Percentiles rank a stretch among this genome's conserved stretches.
phyloP scores from a whole-genome alignment of 1,140 invertebrate species.

The Thaumetopoea pityocampa region DNA sequence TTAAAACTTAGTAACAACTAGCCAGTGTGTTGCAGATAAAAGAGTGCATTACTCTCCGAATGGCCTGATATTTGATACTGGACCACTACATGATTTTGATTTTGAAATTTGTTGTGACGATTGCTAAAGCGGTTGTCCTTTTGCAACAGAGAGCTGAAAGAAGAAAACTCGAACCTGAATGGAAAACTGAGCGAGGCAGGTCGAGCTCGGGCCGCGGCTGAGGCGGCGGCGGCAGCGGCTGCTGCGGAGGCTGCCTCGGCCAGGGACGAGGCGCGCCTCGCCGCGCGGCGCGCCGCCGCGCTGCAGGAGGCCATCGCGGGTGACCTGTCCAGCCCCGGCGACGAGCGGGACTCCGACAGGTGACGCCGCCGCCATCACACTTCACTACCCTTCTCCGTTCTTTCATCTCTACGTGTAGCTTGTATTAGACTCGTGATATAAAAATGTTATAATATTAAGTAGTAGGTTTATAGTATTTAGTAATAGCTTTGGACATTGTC shows the following conservation, averaged over 20 bases:
- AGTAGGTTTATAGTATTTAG: too few relatives aligned
- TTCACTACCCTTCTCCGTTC: too few relatives aligned
- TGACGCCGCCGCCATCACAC: too few relatives aligned
- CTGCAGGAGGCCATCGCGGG: slow-evolving; percentile 69
- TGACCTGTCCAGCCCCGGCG: slow-evolving; percentile 58
- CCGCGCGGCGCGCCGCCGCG: slow-evolving; percentile 51
- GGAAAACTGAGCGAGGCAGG: slow-evolving; percentile 47
- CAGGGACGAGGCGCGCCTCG: slow-evolving; percentile 55
- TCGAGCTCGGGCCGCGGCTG: slow-evolving; percentile 44
- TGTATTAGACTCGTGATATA: too few relatives aligned
- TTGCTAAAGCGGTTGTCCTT: too few relatives aligned
- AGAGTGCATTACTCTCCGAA: too few relatives aligned
- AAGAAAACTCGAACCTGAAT: slow-evolving; percentile 51
- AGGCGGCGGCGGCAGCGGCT: slow-evolving; percentile 48
- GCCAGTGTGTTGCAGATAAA: too few relatives aligned
- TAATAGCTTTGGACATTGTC: too few relatives aligned
- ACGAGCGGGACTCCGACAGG: slow-evolving; percentile 63
- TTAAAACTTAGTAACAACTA: too few relatives aligned
- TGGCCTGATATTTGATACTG: too few relatives aligned
- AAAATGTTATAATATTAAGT: too few relatives aligned
- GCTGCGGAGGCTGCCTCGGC: slow-evolving; percentile 50
- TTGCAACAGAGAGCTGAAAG: slow-evolving; percentile 56
- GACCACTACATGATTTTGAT: neutral
- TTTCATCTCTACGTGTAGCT: too few relatives aligned
- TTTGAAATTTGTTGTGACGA: neutral